A percentile compares a stretch with the other conserved stretches of the same genome.
phyloP scores from a whole-genome alignment of 2,113 vertebrate genomes.

The Sinocyclocheilus rhinocerous region DNA sequence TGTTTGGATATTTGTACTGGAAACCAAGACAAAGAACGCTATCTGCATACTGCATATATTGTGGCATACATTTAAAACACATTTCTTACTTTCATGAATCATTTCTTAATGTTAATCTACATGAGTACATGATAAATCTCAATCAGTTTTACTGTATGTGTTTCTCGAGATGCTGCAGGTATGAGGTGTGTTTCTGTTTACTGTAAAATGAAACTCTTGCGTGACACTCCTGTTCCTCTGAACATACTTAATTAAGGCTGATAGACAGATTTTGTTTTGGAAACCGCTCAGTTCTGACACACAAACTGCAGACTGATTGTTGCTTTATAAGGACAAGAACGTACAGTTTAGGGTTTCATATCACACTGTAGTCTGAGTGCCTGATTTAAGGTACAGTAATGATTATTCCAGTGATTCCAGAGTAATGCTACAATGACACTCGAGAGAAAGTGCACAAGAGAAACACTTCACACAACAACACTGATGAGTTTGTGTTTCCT shows the following conservation, averaged over 20 bases:
- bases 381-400: background rate
- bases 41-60: background rate
- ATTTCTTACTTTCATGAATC: background rate
- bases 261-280: no score
- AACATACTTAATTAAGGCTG: no score
- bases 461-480: background rate
- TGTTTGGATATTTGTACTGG: no score
- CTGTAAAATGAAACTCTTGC: background rate
- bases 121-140: background rate
- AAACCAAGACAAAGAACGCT: no score
- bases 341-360: no score
- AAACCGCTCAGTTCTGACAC: no score
- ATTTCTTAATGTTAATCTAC: no score
- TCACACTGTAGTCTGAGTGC: background rate
- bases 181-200: background rate
- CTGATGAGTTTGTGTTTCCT: background rate
- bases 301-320: no score
- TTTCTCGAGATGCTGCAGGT: background rate
- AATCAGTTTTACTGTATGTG: background rate
- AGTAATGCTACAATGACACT: background rate
- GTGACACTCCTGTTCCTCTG: no score
- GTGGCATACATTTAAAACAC: background rate
- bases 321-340: no score
- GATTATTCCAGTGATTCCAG: background rate
- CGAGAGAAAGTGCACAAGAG: background rate